Evolutionary conservation across 2,888 invertebrate genomes (phyloP).

Genomic region (Lymantria dispar): DNA sequence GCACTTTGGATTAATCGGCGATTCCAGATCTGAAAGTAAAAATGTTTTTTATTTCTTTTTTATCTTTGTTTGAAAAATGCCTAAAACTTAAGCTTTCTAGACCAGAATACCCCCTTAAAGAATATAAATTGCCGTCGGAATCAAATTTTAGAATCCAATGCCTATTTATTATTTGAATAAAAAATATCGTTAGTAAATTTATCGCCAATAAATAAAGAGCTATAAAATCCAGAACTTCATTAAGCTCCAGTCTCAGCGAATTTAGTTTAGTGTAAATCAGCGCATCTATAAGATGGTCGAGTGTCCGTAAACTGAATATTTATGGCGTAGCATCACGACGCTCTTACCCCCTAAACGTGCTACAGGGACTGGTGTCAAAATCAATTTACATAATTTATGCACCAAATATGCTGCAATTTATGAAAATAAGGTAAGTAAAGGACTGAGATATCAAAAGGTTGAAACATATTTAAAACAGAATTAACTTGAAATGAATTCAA

Average conservation of each 20-base stretch:
- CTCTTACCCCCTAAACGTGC: slow-evolving; percentile 43
- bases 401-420: slow-evolving; percentile 54
- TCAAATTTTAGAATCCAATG: no score
- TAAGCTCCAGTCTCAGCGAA: slow-evolving; percentile 32
- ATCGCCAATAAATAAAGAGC: slow-evolving; percentile 25
- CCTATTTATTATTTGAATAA: slow-evolving; percentile 22
- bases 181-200: slow-evolving; percentile 31
- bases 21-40: no score
- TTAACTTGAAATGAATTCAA: slow-evolving; percentile 38
- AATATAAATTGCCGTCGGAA: no score
- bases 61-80: no score
- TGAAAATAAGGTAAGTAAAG: slow-evolving; percentile 40
- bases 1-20: no score
- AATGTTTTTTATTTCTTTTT: no score
- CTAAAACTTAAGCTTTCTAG: no score
- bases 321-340: slow-evolving; percentile 43
- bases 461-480: slow-evolving; percentile 36
- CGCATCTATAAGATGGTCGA: slow-evolving; percentile 50
- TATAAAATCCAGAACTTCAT: slow-evolving; percentile 30
- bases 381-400: slow-evolving; percentile 64
- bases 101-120: no score
- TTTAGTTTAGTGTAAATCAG: slow-evolving; percentile 47
- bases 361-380: slow-evolving; percentile 56
- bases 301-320: slow-evolving; percentile 66
- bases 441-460: slow-evolving; percentile 31